These are phyloP conservation scores for Diadema setosum DNA, from an alignment of 35 echinoderm and acorn worm species.

Conservation along the genomic window DNA sequence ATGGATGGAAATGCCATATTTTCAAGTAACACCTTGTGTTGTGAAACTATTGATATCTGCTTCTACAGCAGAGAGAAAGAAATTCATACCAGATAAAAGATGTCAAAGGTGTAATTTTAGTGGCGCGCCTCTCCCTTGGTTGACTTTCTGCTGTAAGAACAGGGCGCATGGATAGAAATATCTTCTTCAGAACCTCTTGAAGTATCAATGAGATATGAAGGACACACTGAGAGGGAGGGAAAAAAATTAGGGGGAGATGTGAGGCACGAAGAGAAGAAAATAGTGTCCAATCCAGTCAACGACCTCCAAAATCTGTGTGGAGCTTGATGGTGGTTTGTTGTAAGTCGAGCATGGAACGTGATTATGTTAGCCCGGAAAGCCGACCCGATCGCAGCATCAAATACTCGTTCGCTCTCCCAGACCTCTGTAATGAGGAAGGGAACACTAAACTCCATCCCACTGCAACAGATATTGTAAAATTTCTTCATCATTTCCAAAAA, in stretches of 20 bases:
- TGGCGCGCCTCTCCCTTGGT: background rate
- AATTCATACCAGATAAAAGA: too few relatives aligned
- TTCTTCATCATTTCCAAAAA: background rate
- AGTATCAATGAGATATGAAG: slow-evolving; percentile 1
- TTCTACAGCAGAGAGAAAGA: too few relatives aligned
- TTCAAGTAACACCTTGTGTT: too few relatives aligned
- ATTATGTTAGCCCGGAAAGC: slow-evolving; percentile 34
- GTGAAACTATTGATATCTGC: too few relatives aligned
- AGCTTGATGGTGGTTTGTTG: slow-evolving; percentile 1
- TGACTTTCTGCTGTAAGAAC: background rate
- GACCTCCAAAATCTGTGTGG: slow-evolving; percentile 11
- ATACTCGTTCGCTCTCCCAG: background rate
- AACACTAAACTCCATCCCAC: slow-evolving; percentile 4
- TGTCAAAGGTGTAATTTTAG: background rate
- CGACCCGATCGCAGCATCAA: slow-evolving; percentile 26
- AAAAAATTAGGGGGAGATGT: background rate
- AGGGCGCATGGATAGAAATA: background rate
- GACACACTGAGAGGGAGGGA: background rate
- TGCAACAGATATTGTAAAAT: slow-evolving; percentile 24
- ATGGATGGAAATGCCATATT: too few relatives aligned
- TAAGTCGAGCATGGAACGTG: slow-evolving; percentile 33
- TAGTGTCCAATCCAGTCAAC: background rate
- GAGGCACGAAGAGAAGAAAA: background rate
- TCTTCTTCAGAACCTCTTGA: slow-evolving; percentile 10
- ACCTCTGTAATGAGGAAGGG: slow-evolving; percentile 21